Base-by-base conservation (phyloP, 2,797 vertebrate species). In the Toxotes lorentzi region DNA sequence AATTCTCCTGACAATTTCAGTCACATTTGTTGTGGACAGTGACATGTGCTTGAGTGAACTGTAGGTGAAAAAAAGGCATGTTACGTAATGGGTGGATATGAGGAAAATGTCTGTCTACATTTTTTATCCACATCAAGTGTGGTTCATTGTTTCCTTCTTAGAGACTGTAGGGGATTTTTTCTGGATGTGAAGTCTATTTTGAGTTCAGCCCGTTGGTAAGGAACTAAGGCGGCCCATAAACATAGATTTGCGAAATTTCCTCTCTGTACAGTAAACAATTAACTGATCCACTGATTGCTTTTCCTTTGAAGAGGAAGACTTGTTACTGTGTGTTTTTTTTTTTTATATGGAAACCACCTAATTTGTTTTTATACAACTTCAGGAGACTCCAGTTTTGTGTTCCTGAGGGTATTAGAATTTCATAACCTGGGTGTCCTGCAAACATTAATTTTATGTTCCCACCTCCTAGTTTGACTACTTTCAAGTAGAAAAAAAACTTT, bases 61-160 rank as follows among this genome's bases (percentile, higher is more conserved):
- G 30, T 21, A 3, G 0, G 10, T 65, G 13, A 10, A 50, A 47
- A 27, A 35, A 38, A 43, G 7, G 1, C 27, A 34, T 34, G n/a
- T 64, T 73, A 67, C 40, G 41, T 34, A 76, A 64, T 73, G 73
- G 80, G 66, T 67, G 73, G 63, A 40, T 9, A 51, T 4, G 0
- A 60, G 75, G 78, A 87, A 85, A 75, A 41, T 73, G 14, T 81
- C 34, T 21, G 11, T 76, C 47, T 50, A 53, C 9, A 11, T 60
- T 21, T 61, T 9, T 11, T 47, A 32, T 53, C 10, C 19, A 19
- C 48, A 59, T 32, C 4, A 24, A 6, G 54, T 16, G 4, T 57
- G 58, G 1, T 51, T 85, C 56, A 76, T 24, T 63, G n/a, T 77
- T 85, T 81, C 73, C 76, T 54, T 72, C 13, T 32, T 54, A 30